These are phyloP conservation scores for Sebastes aleutianus DNA, from an alignment of 2,797 vertebrate species.

Conservation along the genomic window DNA sequence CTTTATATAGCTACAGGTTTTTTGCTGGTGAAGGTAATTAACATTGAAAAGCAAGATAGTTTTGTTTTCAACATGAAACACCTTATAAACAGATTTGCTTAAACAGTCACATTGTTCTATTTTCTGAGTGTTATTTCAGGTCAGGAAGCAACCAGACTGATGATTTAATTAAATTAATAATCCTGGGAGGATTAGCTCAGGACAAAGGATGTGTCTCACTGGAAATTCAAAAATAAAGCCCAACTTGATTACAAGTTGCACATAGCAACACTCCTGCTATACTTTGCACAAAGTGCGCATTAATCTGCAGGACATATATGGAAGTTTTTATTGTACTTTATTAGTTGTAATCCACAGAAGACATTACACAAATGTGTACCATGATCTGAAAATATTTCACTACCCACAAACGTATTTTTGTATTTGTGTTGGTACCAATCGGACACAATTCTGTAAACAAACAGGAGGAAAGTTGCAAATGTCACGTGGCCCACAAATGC, in stretches of 20 bases:
- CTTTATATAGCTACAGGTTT: background rate
- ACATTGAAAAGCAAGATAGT: background rate
- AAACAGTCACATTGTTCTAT: too few relatives aligned
- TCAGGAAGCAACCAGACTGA: background rate
- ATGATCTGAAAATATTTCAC: too few relatives aligned
- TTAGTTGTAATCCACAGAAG: too few relatives aligned
- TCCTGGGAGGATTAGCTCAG: slow-evolving; percentile 3
- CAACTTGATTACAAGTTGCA: slow-evolving; percentile 22
- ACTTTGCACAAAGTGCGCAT: slow-evolving; percentile 19
- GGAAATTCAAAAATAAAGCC: slow-evolving; percentile 2
- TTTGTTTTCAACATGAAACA: background rate
- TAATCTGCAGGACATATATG: slow-evolving; percentile 9
- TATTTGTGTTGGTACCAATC: too few relatives aligned
- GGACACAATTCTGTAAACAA: too few relatives aligned
- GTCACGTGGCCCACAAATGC: too few relatives aligned
- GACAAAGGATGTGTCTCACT: slow-evolving; percentile 18
- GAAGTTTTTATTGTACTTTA: too few relatives aligned
- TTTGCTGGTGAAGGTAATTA: background rate
- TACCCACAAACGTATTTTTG: too few relatives aligned
- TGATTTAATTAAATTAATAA: slow-evolving; percentile 20
- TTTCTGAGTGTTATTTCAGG: background rate
- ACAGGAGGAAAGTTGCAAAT: too few relatives aligned
- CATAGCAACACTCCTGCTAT: background rate
- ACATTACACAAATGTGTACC: too few relatives aligned
- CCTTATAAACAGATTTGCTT: too few relatives aligned